Evolutionary conservation across 2,113 vertebrate species (phyloP), one percentile per base, ranked within the genome.

Genomic region (Reinhardtius hippoglossoides): DNA sequence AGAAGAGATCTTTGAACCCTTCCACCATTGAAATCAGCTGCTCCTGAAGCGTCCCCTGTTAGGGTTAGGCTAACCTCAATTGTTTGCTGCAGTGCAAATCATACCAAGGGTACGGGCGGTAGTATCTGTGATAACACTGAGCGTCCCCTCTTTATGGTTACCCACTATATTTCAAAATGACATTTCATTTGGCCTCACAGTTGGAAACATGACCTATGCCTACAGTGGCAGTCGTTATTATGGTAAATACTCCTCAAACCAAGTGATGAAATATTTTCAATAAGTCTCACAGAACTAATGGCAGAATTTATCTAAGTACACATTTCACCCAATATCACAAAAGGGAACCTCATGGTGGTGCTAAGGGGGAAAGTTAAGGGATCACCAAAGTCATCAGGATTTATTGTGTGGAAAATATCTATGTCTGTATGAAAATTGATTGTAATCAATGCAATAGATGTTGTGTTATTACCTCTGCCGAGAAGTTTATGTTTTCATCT

Each of bases 101-200:
- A 52, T 6, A 35, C 20, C n/a, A 61, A 23, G 35, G 16, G 8
- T 26, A 65, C 35, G 62, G 37, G 46, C 12, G 9, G 46, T 56
- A 12, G 16, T 18, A 60, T 37, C 55, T 76, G 21, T 54, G 52
- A 46, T 50, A 40, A 37, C 44, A 70, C 10, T n/a, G 67, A 42
- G 50, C 24, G 16, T 8, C 57, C 16, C 12, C 57, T 59, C 26
- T 56, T 55, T 15, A 60, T n/a, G 15, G 18, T 27, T 40, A 48
- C 18, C 35, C 15, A 15, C 61, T 50, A 23, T 21, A 67, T 24
- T 58, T 68, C 52, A 74, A 56, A 56, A 46, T 57, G 52, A 63
- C 52, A 64, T 58, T 74, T 64, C 24, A 67, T 61, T 62, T 67
- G 20, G 26, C 26, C 46, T 56, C 46, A 64, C 63, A 54, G 62